Conservation (phyloP, 2,888 invertebrate genomes). For the Eutolmus rufibarbis region DNA sequence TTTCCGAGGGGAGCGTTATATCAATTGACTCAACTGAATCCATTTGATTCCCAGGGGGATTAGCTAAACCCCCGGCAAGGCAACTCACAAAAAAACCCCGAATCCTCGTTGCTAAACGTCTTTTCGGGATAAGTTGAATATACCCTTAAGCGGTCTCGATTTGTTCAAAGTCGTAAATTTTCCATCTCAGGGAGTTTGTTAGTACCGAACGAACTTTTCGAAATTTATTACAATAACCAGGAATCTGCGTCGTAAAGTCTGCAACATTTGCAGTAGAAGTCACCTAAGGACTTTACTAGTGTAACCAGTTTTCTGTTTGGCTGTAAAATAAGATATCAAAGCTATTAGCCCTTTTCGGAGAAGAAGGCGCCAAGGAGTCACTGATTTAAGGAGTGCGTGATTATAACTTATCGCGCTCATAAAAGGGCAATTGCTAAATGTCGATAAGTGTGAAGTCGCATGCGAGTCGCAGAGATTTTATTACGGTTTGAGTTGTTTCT, state of each 20-base stretch:
- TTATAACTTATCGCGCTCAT: background rate
- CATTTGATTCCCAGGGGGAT: conserved; percentile 11
- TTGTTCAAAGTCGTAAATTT: conserved; percentile 3
- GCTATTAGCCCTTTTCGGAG: background rate
- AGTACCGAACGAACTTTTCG: background rate
- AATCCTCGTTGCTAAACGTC: background rate
- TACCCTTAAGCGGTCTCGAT: background rate
- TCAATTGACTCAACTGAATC: conserved; percentile 16
- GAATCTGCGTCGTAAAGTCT: background rate
- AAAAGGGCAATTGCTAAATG: background rate
- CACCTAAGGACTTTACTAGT: background rate
- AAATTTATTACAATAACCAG: background rate
- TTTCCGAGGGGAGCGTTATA: background rate
- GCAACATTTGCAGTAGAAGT: background rate
- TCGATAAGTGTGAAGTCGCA: conserved; percentile 3
- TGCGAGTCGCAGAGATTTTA: background rate
- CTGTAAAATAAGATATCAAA: background rate
- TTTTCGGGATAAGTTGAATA: conserved; percentile 1
- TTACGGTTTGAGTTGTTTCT: background rate
- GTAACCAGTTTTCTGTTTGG: background rate
- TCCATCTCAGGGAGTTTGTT: background rate
- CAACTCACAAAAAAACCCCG: background rate
- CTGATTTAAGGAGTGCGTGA: conserved; percentile 5
- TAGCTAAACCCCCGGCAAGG: background rate
- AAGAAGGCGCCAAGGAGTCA: background rate